Evolutionary conservation across 1,140 invertebrate genomes (phyloP).

Genomic region (Varroa destructor): DNA sequence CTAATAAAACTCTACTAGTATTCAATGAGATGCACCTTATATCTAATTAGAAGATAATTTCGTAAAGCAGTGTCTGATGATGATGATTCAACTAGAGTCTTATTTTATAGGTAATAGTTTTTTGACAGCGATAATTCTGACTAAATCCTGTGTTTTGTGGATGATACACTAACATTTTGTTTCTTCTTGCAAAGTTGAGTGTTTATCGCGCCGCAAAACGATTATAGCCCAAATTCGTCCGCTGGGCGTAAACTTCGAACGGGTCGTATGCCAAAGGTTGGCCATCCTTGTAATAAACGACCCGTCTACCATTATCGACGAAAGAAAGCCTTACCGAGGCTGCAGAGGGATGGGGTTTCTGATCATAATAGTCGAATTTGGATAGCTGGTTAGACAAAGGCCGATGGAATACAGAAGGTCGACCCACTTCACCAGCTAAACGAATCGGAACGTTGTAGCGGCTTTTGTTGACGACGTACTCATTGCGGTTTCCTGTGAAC

Average conservation of each 20-base stretch:
- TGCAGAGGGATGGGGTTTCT: neutral
- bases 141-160: no score
- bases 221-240: constrained; percentile 14
- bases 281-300: constrained; percentile 22
- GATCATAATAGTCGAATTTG: constrained; percentile 4
- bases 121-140: no score
- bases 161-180: no score
- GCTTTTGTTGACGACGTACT: constrained; percentile 3
- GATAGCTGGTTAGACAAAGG: neutral
- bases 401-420: neutral
- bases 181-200: no score
- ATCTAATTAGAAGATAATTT: no score
- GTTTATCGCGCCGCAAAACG: neutral
- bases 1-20: no score
- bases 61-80: no score
- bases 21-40: no score
- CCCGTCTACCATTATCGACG: neutral
- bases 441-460: neutral
- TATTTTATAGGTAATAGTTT: no score
- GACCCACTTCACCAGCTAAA: neutral
- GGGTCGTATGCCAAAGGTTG: constrained; percentile 10
- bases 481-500: neutral
- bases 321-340: neutral
- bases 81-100: no score
- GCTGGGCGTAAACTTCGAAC: constrained; percentile 19